phyloP scores from a whole-genome alignment of 2,113 vertebrate genomes.

The Pyxicephalus adspersus region DNA sequence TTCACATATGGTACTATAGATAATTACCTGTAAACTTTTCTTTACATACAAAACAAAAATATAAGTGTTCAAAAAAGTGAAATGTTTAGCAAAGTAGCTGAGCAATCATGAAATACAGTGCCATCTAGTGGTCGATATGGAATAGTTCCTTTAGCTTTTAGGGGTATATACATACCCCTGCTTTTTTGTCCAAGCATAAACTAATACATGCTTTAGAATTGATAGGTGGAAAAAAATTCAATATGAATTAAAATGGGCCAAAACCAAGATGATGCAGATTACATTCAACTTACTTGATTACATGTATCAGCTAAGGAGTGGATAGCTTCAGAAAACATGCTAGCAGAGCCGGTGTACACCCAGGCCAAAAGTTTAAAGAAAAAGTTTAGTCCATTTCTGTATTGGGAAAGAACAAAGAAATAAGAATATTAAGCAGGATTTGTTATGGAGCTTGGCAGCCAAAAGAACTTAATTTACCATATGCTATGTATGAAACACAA shows the following conservation, averaged over 20 bases:
- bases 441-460: not conserved
- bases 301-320: slow-evolving; percentile 97
- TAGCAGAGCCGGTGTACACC: slow-evolving; percentile 97
- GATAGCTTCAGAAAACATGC: slow-evolving; percentile 98
- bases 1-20: no score
- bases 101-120: not conserved
- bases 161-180: no score
- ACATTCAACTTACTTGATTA: slow-evolving; percentile 82
- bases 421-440: not conserved
- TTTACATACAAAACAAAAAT: no score
- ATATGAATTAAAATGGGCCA: not conserved
- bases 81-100: no score
- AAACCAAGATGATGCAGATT: not conserved
- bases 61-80: no score
- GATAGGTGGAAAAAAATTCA: no score
- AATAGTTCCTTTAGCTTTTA: no score
- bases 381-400: slow-evolving; percentile 97
- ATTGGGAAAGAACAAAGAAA: slow-evolving; percentile 58
- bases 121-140: slow-evolving; percentile 4
- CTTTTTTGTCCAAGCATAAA: no score
- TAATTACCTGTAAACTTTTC: no score
- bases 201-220: no score
- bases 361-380: slow-evolving; percentile 97
- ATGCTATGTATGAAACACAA: not conserved
- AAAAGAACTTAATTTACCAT: not conserved